These are phyloP conservation scores for Metacarcinus magister DNA, from an alignment of 2,888 invertebrate species.

Conservation along the genomic window DNA sequence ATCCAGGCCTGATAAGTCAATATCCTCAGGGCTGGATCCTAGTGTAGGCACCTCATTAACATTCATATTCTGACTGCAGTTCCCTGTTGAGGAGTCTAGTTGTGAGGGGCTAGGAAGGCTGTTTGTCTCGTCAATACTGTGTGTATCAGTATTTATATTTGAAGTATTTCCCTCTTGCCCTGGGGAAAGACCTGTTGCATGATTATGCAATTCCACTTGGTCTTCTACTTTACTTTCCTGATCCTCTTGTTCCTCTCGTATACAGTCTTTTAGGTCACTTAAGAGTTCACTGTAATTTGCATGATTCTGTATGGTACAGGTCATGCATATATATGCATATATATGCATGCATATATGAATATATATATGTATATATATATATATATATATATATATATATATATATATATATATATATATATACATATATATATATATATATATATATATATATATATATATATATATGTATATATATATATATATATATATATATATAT, in stretches of 20 bases:
- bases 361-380: no score
- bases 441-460: no score
- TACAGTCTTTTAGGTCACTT: constrained; percentile 3
- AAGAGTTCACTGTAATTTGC: constrained; percentile 11
- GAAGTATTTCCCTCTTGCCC: background rate
- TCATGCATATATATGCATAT: background rate
- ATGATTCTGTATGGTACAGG: constrained; percentile 1
- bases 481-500: no score
- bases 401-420: no score
- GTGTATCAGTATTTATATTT: constrained; percentile 26
- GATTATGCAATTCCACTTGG: constrained; percentile 13
- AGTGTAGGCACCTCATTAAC: constrained; percentile 14
- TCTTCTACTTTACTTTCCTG: constrained; percentile 15
- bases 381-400: no score
- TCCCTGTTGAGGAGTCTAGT: background rate
- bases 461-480: no score
- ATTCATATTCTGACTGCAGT: background rate
- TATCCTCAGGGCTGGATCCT: constrained; percentile 26
- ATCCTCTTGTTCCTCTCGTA: constrained; percentile 14
- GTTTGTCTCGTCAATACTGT: constrained; percentile 14
- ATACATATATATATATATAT: no score
- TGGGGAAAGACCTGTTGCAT: constrained; percentile 14
- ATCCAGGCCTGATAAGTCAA: constrained; percentile 1
- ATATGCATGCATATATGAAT: no score
- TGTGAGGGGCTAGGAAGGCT: constrained; percentile 9